Evolutionary conservation across 2,113 vertebrate genomes (phyloP), one percentile per base, ranked within the genome.

Genomic region (Piaya cayana): DNA sequence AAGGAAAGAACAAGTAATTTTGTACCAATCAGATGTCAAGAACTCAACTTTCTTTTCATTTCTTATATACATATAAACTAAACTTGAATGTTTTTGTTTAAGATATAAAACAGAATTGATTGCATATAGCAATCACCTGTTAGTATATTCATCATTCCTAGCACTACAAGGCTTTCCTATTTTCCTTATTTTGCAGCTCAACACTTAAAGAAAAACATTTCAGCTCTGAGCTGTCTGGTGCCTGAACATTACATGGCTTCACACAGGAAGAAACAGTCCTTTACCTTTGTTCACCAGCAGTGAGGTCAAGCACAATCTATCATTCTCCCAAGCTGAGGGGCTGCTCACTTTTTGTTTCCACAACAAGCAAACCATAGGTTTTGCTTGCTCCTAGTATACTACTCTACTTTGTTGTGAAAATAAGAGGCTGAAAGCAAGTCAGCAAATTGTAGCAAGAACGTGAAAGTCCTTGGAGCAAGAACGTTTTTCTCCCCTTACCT

Each of bases 291-390:
- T 65, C 2, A 1, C 20, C 42, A 68, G 37, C 42, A 72, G 32
- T 1, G 2, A 89, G n/a, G 42, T 22, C 53, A 72, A 36, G 59
- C 22, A 26, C 21, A 6, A 15, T 12, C 0, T n/a, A 1, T 16
- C 42, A 12, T n/a, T 65, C 32, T 69, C 25, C 22, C 0, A 1
- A 60, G 15, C 45, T 29, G 36, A 62, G 8, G 55, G 43, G 34
- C 39, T 50, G 34, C 20, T 85, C 4, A 0, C 5, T 53, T 27
- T 72, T 53, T 56, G 6, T 43, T 80, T 36, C n/a, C 26, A 32
- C n/a, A 88, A 25, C 4, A 79, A 63, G 5, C 0, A 0, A 72
- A 23, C 14, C 36, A 25, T 20, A 49, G 5, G 10, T 69, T 60
- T 77, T 62, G n/a, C 23, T 76, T 82, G 12, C 6, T 83, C 27